phyloP scores from a whole-genome alignment of 2,888 invertebrate species.

The Cryptocheilus praepositus region DNA sequence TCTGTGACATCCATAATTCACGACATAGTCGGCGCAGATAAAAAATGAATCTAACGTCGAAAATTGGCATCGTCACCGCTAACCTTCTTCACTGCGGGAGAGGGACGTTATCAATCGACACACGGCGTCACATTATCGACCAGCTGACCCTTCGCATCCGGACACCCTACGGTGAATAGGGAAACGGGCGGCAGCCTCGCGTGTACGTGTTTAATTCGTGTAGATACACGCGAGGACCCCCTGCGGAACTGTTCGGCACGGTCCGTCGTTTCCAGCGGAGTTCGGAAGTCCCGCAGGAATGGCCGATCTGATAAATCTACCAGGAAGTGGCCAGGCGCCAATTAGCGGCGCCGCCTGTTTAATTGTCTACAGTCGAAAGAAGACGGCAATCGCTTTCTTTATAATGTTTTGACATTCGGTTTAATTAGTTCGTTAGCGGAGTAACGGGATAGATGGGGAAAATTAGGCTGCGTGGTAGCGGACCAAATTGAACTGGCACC shows the following conservation, averaged over 20 bases:
- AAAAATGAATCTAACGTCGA: no score
- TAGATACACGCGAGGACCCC: constrained; percentile 12
- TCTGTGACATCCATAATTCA: no score
- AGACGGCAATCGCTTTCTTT: not conserved
- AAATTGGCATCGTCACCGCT: no score
- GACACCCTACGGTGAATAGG: not conserved
- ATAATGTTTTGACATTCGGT: not conserved
- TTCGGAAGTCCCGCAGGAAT: constrained; percentile 29
- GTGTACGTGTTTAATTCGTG: constrained; percentile 24
- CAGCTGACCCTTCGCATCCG: no score
- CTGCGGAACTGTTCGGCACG: constrained; percentile 24
- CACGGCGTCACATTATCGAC: no score
- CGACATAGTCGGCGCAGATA: no score
- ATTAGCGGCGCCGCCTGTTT: constrained; percentile 31
- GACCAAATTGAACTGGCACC: no score
- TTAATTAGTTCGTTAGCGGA: no score
- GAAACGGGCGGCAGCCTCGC: constrained; percentile 13
- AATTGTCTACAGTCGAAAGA: constrained; percentile 30
- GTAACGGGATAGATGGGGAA: no score
- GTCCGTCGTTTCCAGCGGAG: constrained; percentile 29
- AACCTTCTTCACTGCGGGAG: no score
- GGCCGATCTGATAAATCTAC: constrained; percentile 35
- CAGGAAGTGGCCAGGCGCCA: constrained; percentile 29
- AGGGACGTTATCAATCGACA: no score
- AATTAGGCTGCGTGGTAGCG: no score